Evolutionary conservation across 2,888 invertebrate species (phyloP).

Genomic region (Harmothoe impar): DNA sequence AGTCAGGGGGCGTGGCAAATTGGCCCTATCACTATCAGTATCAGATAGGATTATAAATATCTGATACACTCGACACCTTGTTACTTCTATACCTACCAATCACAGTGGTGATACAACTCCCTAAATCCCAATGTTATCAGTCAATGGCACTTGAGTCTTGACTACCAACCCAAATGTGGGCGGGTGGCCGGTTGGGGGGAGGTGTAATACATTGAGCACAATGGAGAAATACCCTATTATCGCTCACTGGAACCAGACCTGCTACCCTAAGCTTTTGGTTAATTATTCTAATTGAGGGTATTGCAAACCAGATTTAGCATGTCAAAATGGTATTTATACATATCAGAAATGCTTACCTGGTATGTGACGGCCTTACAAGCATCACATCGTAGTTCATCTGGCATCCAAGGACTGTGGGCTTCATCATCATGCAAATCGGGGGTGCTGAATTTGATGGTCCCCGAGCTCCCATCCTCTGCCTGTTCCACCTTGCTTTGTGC

Average conservation of each 20-base stretch:
- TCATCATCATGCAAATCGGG: constrained; percentile 81
- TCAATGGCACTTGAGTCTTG: not conserved
- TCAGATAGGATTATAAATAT: too few species aligned
- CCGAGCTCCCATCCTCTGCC: constrained; percentile 70
- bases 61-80: too few species aligned
- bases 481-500: constrained; percentile 62
- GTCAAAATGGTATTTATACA: not conserved
- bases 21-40: too few species aligned
- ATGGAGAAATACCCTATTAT: not conserved
- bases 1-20: not conserved
- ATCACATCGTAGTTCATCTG: constrained; percentile 81
- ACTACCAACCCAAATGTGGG: too few species aligned
- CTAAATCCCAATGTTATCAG: not conserved
- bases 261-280: too few species aligned
- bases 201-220: not conserved
- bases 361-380: constrained; percentile 80
- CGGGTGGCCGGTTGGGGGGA: not conserved
- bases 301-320: not conserved
- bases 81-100: not conserved
- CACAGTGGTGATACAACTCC: not conserved
- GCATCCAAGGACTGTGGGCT: constrained; percentile 79
- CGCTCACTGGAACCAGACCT: not conserved
- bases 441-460: constrained; percentile 74
- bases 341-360: constrained; percentile 75
- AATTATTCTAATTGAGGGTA: too few species aligned